Conservation (phyloP, 2,797 vertebrate species). For the Platyrinchus mystaceus region DNA sequence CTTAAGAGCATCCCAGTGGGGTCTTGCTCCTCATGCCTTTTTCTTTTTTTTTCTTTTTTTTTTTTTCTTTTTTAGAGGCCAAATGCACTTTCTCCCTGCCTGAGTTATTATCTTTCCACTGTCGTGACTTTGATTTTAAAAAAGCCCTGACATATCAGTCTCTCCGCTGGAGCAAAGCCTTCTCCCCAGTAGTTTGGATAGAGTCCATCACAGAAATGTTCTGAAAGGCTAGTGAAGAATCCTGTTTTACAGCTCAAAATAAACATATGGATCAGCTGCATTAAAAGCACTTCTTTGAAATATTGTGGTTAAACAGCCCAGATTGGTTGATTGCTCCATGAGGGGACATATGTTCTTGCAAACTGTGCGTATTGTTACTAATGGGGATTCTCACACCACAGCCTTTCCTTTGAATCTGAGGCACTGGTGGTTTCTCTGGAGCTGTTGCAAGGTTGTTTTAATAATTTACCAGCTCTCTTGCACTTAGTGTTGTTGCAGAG, state of each 20-base stretch:
- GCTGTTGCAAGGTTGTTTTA: slow-evolving; percentile 66
- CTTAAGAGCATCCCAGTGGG: not conserved
- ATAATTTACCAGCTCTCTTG: slow-evolving; percentile 59
- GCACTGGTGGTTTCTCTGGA: slow-evolving; percentile 44
- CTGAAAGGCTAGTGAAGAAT: slow-evolving; percentile 27
- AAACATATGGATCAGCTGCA: slow-evolving; percentile 53
- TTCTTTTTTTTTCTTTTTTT: too few relatives aligned
- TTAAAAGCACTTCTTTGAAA: slow-evolving; percentile 51
- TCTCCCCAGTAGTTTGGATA: not conserved
- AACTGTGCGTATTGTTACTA: slow-evolving; percentile 67
- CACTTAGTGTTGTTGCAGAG: slow-evolving; percentile 43
- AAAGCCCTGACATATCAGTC: not conserved
- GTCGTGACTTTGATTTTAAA: not conserved
- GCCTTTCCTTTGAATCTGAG: slow-evolving; percentile 57
- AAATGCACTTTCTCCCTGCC: not conserved
- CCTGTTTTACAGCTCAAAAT: slow-evolving; percentile 30
- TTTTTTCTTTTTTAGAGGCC: not conserved
- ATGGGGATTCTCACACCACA: slow-evolving; percentile 64
- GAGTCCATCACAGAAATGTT: slow-evolving; percentile 7
- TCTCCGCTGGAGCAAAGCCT: not conserved
- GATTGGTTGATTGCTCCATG: slow-evolving; percentile 61
- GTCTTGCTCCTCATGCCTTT: not conserved
- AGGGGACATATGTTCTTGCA: slow-evolving; percentile 63
- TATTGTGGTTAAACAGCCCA: slow-evolving; percentile 67
- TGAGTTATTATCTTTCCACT: not conserved